A percentile compares a stretch with the other conserved stretches of the same genome.
Evolutionary conservation across 2,888 invertebrate genomes (phyloP).

Genomic region (Nomada fabriciana): DNA sequence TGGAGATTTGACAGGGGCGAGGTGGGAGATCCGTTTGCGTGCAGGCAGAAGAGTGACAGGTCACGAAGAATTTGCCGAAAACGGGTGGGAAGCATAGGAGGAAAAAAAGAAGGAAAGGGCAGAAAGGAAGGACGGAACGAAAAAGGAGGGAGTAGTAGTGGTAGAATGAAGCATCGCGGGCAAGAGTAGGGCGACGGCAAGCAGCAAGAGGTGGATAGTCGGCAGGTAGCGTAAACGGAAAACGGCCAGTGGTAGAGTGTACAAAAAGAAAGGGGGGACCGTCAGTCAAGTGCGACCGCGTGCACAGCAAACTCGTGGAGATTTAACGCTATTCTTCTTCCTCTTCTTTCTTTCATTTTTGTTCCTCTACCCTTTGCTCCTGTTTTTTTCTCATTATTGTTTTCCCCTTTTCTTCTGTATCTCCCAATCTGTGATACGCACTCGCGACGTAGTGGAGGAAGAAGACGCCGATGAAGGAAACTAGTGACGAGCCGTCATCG

Average conservation of each 20-base stretch:
- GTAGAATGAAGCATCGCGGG: slow-evolving; percentile 51
- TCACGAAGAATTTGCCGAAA: slow-evolving; percentile 35
- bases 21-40: slow-evolving; percentile 50
- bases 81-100: slow-evolving; percentile 25
- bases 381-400: neutral
- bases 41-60: slow-evolving; percentile 49
- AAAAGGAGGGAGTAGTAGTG: slow-evolving; percentile 28
- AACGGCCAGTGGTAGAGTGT: slow-evolving; percentile 44
- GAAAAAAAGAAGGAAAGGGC: slow-evolving; percentile 28
- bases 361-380: slow-evolving; percentile 14
- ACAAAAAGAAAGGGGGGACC: slow-evolving; percentile 45
- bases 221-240: slow-evolving; percentile 62
- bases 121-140: slow-evolving; percentile 17
- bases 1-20: slow-evolving; percentile 16
- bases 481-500: slow-evolving; percentile 37
- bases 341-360: slow-evolving; percentile 32
- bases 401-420: slow-evolving; percentile 21
- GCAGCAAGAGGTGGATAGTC: slow-evolving; percentile 36
- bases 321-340: slow-evolving; percentile 40
- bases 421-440: slow-evolving; percentile 40
- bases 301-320: slow-evolving; percentile 50
- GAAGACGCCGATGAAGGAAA: slow-evolving; percentile 61
- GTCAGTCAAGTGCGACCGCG: slow-evolving; percentile 64
- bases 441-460: slow-evolving; percentile 52
- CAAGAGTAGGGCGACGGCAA: slow-evolving; percentile 49